Evolutionary conservation across 2,797 vertebrate species (phyloP).

Genomic region (Eupleurogrammus muticus): DNA sequence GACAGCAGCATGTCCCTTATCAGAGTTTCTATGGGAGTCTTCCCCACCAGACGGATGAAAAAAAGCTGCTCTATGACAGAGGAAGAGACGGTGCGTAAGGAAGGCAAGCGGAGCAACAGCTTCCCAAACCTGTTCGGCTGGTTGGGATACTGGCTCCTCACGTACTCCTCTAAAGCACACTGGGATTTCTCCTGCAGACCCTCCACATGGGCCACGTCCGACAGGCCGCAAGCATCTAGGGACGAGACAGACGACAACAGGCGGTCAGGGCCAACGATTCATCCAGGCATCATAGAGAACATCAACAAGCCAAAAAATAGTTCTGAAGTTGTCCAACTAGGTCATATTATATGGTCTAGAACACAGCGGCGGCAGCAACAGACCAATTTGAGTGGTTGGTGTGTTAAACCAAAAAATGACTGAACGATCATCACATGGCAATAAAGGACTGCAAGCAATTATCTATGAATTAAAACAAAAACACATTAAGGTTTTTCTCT

Average conservation of each 20-base stretch:
- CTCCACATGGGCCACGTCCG: constrained; percentile 95
- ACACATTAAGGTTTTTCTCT: background rate
- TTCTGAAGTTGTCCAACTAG: background rate
- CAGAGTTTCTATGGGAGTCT: constrained; percentile 98
- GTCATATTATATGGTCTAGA: background rate
- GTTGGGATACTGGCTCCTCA: constrained; percentile 97
- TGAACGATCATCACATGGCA: background rate
- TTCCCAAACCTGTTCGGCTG: constrained; percentile 97
- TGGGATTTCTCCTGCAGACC: constrained; percentile 98
- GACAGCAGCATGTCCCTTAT: constrained; percentile 99
- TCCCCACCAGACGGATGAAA: constrained; percentile 99
- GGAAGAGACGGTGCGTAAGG: constrained; percentile 96
- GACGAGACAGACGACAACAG: constrained; percentile 54
- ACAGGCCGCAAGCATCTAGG: constrained; percentile 96
- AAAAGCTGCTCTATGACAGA: constrained; percentile 99
- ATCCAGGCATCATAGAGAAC: background rate
- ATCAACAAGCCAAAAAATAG: background rate
- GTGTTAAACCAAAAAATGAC: background rate
- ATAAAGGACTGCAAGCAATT: background rate
- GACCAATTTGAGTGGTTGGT: background rate
- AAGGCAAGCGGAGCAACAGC: constrained; percentile 95
- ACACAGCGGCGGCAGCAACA: background rate
- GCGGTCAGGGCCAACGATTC: constrained; percentile 16
- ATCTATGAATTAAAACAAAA: background rate
- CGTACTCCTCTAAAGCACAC: constrained; percentile 97